Conservation (phyloP, 2,888 invertebrate species). For the Acanthopleura granulata region DNA sequence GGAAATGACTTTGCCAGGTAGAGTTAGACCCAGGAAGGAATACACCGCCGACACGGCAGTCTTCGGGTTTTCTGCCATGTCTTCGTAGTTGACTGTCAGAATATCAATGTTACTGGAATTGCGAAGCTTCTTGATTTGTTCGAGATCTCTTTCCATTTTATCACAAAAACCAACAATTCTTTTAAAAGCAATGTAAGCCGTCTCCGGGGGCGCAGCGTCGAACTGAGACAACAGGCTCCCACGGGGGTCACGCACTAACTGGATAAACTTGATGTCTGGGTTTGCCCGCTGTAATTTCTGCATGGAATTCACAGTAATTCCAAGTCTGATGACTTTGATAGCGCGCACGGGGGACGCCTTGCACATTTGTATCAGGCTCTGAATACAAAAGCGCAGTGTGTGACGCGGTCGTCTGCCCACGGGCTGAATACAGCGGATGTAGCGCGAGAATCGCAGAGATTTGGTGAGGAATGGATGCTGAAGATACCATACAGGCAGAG, state of each 20-base stretch:
- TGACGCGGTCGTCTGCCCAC: neutral
- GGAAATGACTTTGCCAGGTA: neutral
- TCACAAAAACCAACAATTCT: constrained; percentile 7
- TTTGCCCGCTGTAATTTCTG: neutral
- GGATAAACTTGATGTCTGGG: neutral
- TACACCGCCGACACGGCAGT: neutral
- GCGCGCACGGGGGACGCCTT: neutral
- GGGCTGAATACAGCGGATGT: neutral
- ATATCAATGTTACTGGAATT: constrained; percentile 4
- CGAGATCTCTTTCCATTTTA: constrained; percentile 1
- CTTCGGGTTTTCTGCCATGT: constrained; percentile 9
- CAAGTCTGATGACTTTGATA: neutral
- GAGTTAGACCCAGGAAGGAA: neutral
- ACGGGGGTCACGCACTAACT: constrained; percentile 2
- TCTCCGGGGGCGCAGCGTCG: neutral
- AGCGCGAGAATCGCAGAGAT: neutral
- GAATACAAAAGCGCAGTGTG: neutral
- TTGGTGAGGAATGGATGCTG: constrained; percentile 6
- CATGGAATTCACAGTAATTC: neutral
- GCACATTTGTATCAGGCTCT: constrained; percentile 4
- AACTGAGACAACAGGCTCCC: constrained; percentile 5
- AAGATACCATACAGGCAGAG: neutral
- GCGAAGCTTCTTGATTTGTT: neutral
- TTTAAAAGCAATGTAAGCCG: neutral
- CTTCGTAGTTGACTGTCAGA: constrained; percentile 9